Evolutionary conservation across 2,113 vertebrate species (phyloP), one percentile per base, ranked within the genome.

Genomic region (Eulemur macaco): DNA sequence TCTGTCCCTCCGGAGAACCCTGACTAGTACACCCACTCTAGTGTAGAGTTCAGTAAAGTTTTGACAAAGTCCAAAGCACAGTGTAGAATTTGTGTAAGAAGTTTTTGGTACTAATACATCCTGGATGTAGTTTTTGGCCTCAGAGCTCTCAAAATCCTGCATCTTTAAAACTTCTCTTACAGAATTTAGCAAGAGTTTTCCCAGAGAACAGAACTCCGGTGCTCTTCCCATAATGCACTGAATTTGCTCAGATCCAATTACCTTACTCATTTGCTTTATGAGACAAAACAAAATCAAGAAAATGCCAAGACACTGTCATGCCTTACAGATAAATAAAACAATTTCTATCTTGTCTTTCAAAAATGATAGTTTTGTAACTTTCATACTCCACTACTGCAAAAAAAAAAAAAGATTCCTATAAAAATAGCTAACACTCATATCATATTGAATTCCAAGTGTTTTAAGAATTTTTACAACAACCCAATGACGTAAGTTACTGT

Each of bases 251-350:
- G 64, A 88, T 95, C 39, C 56, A 84, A 68, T 94, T 23, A 80
- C 20, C 11, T 94, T 92, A 60, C 31, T 95, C 77, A 56, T 63
- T 91, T 93, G 71, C 45, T 94, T 94, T 64, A 76, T 69, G 58
- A 52, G 39, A 93, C 8, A 71, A 94, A 94, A 96, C 14, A 86
- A 89, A 96, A 96, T 66, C 34, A 95, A 93, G 34, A 8, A 82
- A 85, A 82, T 42, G 83, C 54, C 71, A 86, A 93, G 39, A 84
- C 39, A 3, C 71, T 80, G 45, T n/a, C 47, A 6, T 88, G 39
- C 15, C 29, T 96, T 37, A 73, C 1, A 89, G 23, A 88, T 76
- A 96, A 83, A 88, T 69, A 66, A 93, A 96, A 84, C 4, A 64
- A 15, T 8, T 89, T 81, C 29, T 78, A 66, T 31, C 25, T n/a